phyloP scores from a whole-genome alignment of 2,113 vertebrate species.

The Chunga burmeisteri region DNA sequence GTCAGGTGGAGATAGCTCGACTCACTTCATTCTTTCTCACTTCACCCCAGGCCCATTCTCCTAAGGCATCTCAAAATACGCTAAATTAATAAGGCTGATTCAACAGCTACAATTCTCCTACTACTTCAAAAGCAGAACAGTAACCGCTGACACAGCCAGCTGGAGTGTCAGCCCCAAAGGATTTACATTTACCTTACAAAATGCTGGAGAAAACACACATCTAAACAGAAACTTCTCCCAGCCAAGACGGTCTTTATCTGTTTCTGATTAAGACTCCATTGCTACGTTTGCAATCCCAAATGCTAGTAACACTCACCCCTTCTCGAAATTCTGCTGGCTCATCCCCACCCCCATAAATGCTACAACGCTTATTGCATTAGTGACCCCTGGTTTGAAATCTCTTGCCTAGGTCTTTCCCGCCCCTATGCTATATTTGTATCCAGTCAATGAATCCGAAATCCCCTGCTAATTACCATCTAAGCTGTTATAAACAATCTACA shows the following conservation, averaged over 20 bases:
- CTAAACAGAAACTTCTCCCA: not conserved
- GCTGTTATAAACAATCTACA: slow-evolving; percentile 40
- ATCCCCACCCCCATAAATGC: not conserved
- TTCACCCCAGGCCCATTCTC: not conserved
- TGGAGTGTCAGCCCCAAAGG: not conserved
- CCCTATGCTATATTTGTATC: slow-evolving; percentile 32
- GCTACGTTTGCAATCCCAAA: not conserved
- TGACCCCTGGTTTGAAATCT: not conserved
- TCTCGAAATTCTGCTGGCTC: slow-evolving; percentile 4
- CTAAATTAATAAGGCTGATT: not conserved
- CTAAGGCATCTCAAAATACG: not conserved
- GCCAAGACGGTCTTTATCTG: not conserved
- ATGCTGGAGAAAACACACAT: not conserved
- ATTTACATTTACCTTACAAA: not conserved
- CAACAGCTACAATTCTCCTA: not conserved
- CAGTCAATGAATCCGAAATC: slow-evolving; percentile 24
- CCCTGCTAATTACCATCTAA: slow-evolving; percentile 53
- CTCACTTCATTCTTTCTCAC: not conserved
- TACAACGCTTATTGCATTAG: not conserved
- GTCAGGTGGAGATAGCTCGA: not conserved
- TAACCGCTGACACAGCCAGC: not conserved
- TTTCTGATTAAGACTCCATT: not conserved
- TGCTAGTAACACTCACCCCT: not conserved
- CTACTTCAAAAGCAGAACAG: not conserved
- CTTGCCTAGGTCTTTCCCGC: slow-evolving; percentile 1